Evolutionary conservation across 2,888 invertebrate genomes (phyloP).

Genomic region (Corbicula japonica): DNA sequence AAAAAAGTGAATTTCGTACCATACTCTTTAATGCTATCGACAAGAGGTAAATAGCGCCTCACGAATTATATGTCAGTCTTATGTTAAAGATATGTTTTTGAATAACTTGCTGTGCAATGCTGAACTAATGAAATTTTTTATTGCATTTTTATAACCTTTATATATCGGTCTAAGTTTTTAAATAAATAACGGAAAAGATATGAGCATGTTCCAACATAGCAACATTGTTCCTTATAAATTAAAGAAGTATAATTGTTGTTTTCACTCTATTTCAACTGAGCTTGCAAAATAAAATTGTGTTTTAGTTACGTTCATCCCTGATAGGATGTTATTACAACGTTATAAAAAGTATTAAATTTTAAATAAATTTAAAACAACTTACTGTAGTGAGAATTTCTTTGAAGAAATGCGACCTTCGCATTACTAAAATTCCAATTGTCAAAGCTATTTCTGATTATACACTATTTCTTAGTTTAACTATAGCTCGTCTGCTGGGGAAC

Average conservation of each 20-base stretch:
- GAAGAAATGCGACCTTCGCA: constrained; percentile 43
- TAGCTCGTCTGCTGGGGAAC: no score
- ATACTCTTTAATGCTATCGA: no score
- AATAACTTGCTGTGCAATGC: neutral
- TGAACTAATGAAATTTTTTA: neutral
- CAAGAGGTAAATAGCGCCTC: no score
- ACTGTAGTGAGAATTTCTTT: constrained; percentile 48
- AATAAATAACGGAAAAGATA: neutral
- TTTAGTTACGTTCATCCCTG: neutral
- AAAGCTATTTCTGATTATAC: neutral
- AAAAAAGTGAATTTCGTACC: no score
- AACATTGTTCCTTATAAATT: neutral
- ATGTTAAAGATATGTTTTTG: neutral
- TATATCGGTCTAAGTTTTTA: neutral
- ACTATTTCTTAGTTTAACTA: no score
- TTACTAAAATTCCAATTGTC: neutral
- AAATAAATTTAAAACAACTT: constrained; percentile 8
- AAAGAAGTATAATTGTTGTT: neutral
- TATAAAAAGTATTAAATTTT: neutral
- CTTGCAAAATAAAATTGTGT: neutral
- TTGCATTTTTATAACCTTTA: neutral
- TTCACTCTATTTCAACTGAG: neutral
- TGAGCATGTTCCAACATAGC: neutral
- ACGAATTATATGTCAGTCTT: no score
- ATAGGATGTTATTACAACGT: neutral